Evolutionary conservation across 2,113 vertebrate species (phyloP).

Genomic region (Colaptes auratus): DNA sequence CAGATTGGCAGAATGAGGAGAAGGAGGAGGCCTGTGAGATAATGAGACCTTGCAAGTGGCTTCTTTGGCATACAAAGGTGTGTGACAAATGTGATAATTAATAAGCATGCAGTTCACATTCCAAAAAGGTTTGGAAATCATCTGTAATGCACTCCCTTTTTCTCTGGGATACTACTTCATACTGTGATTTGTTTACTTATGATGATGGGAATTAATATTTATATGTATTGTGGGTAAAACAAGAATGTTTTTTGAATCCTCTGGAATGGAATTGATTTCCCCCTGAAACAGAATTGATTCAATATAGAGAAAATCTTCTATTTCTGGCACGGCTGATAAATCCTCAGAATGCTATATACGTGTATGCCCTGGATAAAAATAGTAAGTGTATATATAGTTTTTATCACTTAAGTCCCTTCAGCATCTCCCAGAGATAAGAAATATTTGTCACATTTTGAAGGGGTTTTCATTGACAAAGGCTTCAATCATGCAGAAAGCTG

Average conservation of each 20-base stretch:
- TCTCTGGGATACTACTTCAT: neutral
- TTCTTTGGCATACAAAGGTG: neutral
- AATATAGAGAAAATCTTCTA: neutral
- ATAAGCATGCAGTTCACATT: neutral
- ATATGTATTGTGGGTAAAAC: neutral
- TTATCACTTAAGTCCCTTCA: conserved; percentile 46
- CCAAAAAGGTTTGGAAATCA: neutral
- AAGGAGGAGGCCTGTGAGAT: neutral
- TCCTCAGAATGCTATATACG: neutral
- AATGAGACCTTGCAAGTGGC: neutral
- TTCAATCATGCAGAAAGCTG: conserved; percentile 90
- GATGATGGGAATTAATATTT: neutral
- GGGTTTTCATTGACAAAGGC: conserved; percentile 81
- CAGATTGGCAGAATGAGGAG: neutral
- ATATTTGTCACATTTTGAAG: conserved; percentile 81
- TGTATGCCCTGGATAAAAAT: conserved; percentile 49
- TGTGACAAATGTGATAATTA: conserved; percentile 12
- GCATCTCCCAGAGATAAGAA: conserved; percentile 77
- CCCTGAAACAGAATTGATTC: neutral
- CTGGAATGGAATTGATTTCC: neutral
- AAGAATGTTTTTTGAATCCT: neutral
- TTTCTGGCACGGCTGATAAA: conserved; percentile 11
- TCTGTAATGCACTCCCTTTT: neutral
- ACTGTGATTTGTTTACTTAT: neutral
- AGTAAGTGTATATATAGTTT: conserved; percentile 40